Conservation (phyloP, 2,797 vertebrate genomes). For the Lutjanus campechanus region DNA sequence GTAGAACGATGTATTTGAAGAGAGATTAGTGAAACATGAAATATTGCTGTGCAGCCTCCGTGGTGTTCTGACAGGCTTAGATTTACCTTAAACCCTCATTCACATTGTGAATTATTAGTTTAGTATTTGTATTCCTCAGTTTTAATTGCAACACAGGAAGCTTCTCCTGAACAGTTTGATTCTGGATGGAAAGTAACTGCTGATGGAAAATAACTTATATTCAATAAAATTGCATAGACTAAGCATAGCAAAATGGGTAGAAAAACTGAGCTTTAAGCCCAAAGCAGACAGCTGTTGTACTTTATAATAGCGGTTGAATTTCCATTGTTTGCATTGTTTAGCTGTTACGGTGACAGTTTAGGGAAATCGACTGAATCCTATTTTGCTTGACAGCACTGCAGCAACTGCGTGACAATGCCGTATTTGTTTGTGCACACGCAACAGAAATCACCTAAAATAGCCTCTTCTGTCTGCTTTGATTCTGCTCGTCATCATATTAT, state of each 20-base stretch:
- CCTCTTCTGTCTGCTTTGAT: slow-evolving; percentile 67
- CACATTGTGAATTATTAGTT: not conserved
- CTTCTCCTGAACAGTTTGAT: slow-evolving; percentile 28
- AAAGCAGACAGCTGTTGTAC: slow-evolving; percentile 62
- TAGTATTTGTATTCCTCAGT: not conserved
- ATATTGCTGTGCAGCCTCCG: not conserved
- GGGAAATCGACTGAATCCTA: slow-evolving; percentile 62
- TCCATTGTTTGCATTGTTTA: slow-evolving; percentile 69
- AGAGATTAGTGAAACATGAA: slow-evolving; percentile 15
- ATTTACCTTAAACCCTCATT: slow-evolving; percentile 10
- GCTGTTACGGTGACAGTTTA: slow-evolving; percentile 59
- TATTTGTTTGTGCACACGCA: slow-evolving; percentile 60
- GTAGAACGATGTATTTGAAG: not conserved
- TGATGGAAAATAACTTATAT: slow-evolving; percentile 32
- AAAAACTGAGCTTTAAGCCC: slow-evolving; percentile 49
- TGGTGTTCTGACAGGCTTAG: not conserved
- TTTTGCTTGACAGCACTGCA: slow-evolving; percentile 67
- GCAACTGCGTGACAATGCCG: slow-evolving; percentile 52
- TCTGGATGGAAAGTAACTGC: slow-evolving; percentile 3
- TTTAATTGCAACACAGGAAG: slow-evolving; percentile 12
- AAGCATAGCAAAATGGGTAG: slow-evolving; percentile 27
- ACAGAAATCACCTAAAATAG: slow-evolving; percentile 71
- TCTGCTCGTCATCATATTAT: slow-evolving; percentile 63
- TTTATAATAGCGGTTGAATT: slow-evolving; percentile 65
- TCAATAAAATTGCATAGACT: slow-evolving; percentile 32